A percentile compares a stretch with the other conserved stretches of the same genome.
Conservation (phyloP, 2,797 vertebrate genomes). For the Gobionotothen gibberifrons region DNA sequence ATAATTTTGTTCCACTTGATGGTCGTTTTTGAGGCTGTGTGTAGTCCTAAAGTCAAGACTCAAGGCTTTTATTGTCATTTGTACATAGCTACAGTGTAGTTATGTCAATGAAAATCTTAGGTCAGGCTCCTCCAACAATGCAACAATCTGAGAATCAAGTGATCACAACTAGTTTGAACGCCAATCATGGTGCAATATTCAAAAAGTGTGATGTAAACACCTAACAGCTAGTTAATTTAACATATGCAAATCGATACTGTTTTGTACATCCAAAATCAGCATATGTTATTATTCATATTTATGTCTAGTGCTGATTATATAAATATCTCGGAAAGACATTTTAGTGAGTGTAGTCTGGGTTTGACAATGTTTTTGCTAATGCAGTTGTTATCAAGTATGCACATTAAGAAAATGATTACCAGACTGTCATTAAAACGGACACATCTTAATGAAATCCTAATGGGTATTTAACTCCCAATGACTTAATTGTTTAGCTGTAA, state of each 20-base stretch:
- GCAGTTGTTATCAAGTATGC: too few relatives aligned
- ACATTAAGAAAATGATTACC: neutral
- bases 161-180: neutral
- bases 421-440: conserved; percentile 15
- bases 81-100: too few relatives aligned
- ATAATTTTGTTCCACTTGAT: neutral
- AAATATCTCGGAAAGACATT: neutral
- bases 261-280: neutral
- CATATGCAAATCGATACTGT: too few relatives aligned
- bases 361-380: neutral
- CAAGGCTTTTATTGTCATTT: too few relatives aligned
- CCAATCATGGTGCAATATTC: neutral
- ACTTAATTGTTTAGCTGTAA: conserved; percentile 9
- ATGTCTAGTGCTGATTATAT: neutral
- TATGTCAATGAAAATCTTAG: too few relatives aligned
- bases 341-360: neutral
- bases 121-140: too few relatives aligned
- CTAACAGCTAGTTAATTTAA: neutral
- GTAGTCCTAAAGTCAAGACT: neutral
- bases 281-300: neutral
- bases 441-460: conserved; percentile 7
- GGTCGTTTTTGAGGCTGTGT: neutral
- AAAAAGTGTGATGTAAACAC: neutral
- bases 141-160: neutral
- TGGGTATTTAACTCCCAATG: neutral